Evolutionary conservation across 1,140 invertebrate species (phyloP).

Genomic region (Drosophila ficusphila): DNA sequence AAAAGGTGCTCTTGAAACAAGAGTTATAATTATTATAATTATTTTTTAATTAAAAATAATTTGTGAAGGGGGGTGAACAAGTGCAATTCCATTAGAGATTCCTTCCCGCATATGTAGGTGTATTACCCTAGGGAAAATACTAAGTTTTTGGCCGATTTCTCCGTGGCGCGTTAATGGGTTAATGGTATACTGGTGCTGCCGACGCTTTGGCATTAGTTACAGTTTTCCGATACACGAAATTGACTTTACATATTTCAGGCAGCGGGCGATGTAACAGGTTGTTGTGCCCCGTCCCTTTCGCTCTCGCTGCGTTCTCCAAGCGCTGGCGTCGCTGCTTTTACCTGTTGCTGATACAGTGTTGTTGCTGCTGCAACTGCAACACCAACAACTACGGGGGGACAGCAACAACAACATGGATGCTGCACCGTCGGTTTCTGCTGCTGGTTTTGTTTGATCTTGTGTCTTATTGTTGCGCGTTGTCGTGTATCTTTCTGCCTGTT

Average conservation of each 20-base stretch:
- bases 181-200: constrained; percentile 43
- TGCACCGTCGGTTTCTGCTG: constrained; percentile 40
- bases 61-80: too few relatives aligned
- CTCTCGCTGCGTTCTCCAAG: constrained; percentile 41
- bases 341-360: constrained; percentile 44
- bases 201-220: constrained; percentile 74
- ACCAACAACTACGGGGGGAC: background rate
- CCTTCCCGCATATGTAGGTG: background rate
- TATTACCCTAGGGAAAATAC: constrained; percentile 4
- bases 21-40: too few relatives aligned
- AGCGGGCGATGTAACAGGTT: constrained; percentile 69
- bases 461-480: constrained; percentile 65
- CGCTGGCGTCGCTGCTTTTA: constrained; percentile 53
- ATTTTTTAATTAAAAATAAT: too few relatives aligned
- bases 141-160: constrained; percentile 4
- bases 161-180: constrained; percentile 45
- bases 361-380: constrained; percentile 11
- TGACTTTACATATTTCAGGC: constrained; percentile 78
- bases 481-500: constrained; percentile 64
- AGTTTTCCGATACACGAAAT: constrained; percentile 74
- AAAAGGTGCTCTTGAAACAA: too few relatives aligned
- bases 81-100: too few relatives aligned
- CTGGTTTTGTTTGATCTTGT: constrained; percentile 66
- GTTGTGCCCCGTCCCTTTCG: constrained; percentile 26
- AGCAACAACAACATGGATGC: constrained; percentile 4